Evolutionary conservation across 2,888 invertebrate genomes (phyloP), one percentile per base, ranked within the genome.

Genomic region (Microplitis manilae): DNA sequence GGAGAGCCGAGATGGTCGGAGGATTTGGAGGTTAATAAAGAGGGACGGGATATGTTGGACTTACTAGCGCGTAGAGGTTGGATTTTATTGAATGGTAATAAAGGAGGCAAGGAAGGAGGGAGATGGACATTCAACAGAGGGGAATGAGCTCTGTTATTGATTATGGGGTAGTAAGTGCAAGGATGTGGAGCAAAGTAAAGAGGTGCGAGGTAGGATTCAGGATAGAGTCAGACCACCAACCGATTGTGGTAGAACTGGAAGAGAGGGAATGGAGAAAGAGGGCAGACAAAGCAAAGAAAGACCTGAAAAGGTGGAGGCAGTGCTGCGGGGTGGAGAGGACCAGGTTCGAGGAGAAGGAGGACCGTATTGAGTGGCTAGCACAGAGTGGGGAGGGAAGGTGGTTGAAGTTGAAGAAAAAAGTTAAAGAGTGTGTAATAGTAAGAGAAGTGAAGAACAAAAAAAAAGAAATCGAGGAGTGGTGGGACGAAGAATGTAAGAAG

Each of bases 1-100:
- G 50, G 40, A 65, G 67, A 70, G n/a, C 59, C 59, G 71, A 41
- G 40, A 50, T 50, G 71, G 71, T 17, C 41, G 9, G 41, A 41
- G 9, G 69, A 71, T 9, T 41, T 40, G 39, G 13, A 9, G 13
- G 71, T 62, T 1, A 69, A 76, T 17, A 60, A 17, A 38, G 59
- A 65, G 60, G 76, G 76, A 6, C 38, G 69, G 30, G 64, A 13
- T 1, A 67, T 67, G 9, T 0, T 62, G 17, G 15, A 62, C 70
- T 17, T 50, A 64, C n/a, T 13, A 40, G 62, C 7, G 2, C 41
- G 41, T 0, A 41, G 9, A 50, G 75, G 8, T 61, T 9, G 15
- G 64, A 68, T 6, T 41, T 17, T 13, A 2, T 9, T 41, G 41
- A 41, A 41, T 2, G 41, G 41, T 1, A 41, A 41, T 6, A 9